Base-by-base conservation (phyloP, 2,888 invertebrate genomes). In the Polyommatus icarus region DNA sequence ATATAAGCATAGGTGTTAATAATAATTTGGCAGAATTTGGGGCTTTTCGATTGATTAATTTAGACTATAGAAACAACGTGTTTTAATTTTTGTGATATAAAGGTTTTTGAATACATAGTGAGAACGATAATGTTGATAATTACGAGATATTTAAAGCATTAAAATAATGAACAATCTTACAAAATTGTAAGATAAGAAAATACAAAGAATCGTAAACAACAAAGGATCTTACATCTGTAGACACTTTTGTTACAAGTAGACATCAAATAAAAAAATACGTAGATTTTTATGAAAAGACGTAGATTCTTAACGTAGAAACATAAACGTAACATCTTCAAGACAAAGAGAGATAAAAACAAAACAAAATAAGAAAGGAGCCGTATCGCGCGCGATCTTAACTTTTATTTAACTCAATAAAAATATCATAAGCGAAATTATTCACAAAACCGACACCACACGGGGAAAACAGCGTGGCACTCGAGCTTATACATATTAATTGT, bases 401-500 rank as follows among this genome's bases (percentile, higher is more conserved):
- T 75, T 75, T 20, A 75, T 75, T 50, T 50, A 50, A 29, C 75
- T 15, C 29, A 75, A 75, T 29, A 75, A 75, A 73, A 50, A 75
- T 75, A 54, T 46, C 73, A 46, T 24, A 54, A 75, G 15, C 50
- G 24, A 75, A 75, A 54, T 75, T 75, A 29, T 54, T 75, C 75
- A 24, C 54, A 29, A 50, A 50, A 54, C 50, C 75, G 29, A 29
- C 54, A 50, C 12, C 29, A 75, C 50, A 18, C 50, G 50, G 6
- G 15, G 72, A 24, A 50, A 50, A 54, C 50, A 36, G 15, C 40
- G 54, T 6, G 20, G 0, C 54, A 54, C 81, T 81, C 80, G 80
- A 78, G 78, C 78, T 82, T 82, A 82, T n/a, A n/a, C n/a, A n/a
- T 80, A 83, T 82, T 81, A 83, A 82, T 83, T 80, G 79, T 76